Conservation (phyloP, 2,113 vertebrate genomes). For the Coracopsis vasa region DNA sequence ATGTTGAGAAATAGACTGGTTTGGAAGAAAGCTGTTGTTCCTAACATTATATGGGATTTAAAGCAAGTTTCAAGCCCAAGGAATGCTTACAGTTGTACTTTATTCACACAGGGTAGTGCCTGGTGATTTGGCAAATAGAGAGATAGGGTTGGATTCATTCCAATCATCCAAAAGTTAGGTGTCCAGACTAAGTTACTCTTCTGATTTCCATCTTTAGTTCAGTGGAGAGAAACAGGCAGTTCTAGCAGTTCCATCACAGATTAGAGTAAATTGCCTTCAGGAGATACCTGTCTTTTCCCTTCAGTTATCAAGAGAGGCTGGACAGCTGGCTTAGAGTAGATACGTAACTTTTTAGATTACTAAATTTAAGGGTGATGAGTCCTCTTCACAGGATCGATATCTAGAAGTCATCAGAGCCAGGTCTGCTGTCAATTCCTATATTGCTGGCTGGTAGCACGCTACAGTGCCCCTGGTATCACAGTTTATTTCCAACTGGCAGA, state of each 20-base stretch:
- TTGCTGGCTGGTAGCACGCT: not conserved
- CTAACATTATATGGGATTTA: not conserved
- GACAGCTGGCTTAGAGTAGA: not conserved
- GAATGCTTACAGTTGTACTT: not conserved
- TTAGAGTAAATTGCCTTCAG: constrained; percentile 3
- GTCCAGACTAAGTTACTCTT: not conserved
- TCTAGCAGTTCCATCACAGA: not conserved
- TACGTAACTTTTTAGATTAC: not conserved
- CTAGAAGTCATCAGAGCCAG: not conserved
- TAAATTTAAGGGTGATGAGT: not conserved
- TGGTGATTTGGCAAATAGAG: not conserved
- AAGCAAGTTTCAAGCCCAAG: not conserved
- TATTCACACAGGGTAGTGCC: not conserved
- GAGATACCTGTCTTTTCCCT: not conserved
- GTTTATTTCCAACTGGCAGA: not conserved
- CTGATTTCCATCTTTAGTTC: not conserved
- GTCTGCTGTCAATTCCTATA: not conserved
- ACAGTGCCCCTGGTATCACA: not conserved
- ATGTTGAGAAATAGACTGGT: not conserved
- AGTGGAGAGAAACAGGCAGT: not conserved
- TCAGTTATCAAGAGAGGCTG: not conserved
- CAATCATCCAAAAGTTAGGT: not conserved
- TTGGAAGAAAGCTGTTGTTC: not conserved
- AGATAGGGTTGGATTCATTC: not conserved
- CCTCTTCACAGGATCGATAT: not conserved